Evolutionary conservation across 2,113 vertebrate genomes (phyloP).

Genomic region (Panurus biarmicus): DNA sequence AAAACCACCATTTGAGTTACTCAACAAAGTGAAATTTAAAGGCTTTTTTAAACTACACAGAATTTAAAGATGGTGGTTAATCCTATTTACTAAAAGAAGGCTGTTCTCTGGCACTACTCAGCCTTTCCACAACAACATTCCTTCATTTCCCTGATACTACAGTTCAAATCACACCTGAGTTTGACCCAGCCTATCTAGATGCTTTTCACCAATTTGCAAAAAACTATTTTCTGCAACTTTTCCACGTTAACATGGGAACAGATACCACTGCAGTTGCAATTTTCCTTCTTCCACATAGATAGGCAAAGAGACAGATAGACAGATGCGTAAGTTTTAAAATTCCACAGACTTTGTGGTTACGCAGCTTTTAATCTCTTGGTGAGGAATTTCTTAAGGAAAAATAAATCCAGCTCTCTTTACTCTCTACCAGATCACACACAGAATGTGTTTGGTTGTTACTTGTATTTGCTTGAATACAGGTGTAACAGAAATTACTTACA

Average conservation of each 20-base stretch:
- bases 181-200: not conserved
- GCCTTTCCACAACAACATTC: not conserved
- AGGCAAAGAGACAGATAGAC: accelerated
- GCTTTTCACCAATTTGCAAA: not conserved
- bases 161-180: not conserved
- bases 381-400: not conserved
- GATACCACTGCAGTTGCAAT: not conserved
- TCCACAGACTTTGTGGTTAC: not conserved
- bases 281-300: not conserved
- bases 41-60: not conserved
- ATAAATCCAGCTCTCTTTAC: not conserved
- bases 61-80: conserved; percentile 32
- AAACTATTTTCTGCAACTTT: not conserved
- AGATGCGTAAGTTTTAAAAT: not conserved
- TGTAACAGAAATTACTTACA: not conserved
- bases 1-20: conserved; percentile 10
- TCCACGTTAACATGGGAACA: not conserved
- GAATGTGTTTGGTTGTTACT: not conserved
- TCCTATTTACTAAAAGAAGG: not conserved
- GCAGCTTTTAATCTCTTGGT: not conserved
- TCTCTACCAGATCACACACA: not conserved
- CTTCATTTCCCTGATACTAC: not conserved
- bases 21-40: not conserved
- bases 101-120: not conserved
- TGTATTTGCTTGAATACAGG: not conserved